Base-by-base conservation (phyloP, 1,140 invertebrate species). In the Pteromalus puparum region DNA sequence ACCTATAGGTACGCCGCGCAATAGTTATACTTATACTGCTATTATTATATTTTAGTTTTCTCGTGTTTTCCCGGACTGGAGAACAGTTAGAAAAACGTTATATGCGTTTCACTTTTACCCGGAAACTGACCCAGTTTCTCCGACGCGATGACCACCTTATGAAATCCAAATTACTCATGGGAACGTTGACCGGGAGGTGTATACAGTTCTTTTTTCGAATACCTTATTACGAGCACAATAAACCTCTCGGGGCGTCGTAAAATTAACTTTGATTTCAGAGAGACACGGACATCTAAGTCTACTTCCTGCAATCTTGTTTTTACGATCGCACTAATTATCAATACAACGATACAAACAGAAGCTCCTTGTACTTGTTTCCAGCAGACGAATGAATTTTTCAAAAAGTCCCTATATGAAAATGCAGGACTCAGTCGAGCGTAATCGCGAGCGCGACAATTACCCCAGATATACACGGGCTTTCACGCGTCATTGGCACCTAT, bases 401-500 rank as follows among this genome's bases (percentile, higher is more conserved):
- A 61, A 61, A 48, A 61, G 6, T 9, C 53, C 53, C 53, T 61
- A 61, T n/a, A 34, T 61, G 53, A n/a, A 61, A 61, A 61, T 61
- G 18, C 53, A n/a, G 18, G 53, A 21, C 53, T 61, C 53, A n/a
- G 18, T 61, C 53, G 53, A 70, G 24, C 67, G 30, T 21, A 28
- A 4, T 53, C 70, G 73, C 18, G 7, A 2, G 28, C 15, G 10
- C 68, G 42, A 24, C 48, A 61, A 81, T 81, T 81, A 81, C 6
- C 70, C 80, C 80, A 81, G 61, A 82, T 82, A 65, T n/a, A 70
- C 67, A 21, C 30, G 3, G 6, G 38, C 75, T 83, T 78, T 83
- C 82, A 78, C 82, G 81, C 73, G 61, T 83, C 81, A 83, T 76
- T 75, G 73, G 73, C 73, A 68, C 75, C 82, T 76, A 76, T 76